Base-by-base conservation (phyloP, 2,888 invertebrate species). In the Xanthia togata region DNA sequence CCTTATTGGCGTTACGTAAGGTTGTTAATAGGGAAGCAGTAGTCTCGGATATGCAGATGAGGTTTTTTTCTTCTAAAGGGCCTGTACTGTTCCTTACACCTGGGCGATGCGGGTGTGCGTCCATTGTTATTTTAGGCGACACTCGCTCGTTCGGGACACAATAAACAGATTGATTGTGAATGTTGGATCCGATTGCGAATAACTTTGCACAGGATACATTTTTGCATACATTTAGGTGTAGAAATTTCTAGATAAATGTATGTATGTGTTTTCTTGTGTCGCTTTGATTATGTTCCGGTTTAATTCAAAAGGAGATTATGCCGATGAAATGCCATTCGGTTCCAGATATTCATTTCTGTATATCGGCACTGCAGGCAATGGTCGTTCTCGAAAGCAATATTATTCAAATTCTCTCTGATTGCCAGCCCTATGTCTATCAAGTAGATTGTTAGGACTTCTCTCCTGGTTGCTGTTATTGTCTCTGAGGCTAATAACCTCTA, bases 71-170 rank as follows among this genome's bases (percentile, higher is more conserved):
- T 71, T 68, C n/a, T 70, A 70, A 60, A 72, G 73, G 70, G 78
- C 70, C 70, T 75, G 73, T 70, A 68, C 71, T 73, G 68, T 84
- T 83, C 75, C 73, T 87, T 84, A 83, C 88, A 88, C 88, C 88
- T 88, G 88, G 88, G 14, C 67, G 73, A 77, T 76, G 85, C 82
- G 84, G 78, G 88, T 84, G 83, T 76, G 80, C 78, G 31, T 47
- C 70, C 76, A 86, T 87, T 88, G 87, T 88, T 87, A 79, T 78
- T 81, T 83, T 79, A 70, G 76, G 76, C 80, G 74, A 86, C 79
- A 79, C 77, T 83, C 70, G 63, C 73, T 64, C 78, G 73, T 75
- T 73, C 41, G 20, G 72, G 75, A 67, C 44, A 88, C 87, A 88
- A 82, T 83, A 78, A 82, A 79, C 79, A 79, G 73, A 85, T 85